Percentiles rank a stretch among this genome's conserved stretches.
Conservation (phyloP, 1,140 invertebrate species). For the Protaetia brevitarsis region DNA sequence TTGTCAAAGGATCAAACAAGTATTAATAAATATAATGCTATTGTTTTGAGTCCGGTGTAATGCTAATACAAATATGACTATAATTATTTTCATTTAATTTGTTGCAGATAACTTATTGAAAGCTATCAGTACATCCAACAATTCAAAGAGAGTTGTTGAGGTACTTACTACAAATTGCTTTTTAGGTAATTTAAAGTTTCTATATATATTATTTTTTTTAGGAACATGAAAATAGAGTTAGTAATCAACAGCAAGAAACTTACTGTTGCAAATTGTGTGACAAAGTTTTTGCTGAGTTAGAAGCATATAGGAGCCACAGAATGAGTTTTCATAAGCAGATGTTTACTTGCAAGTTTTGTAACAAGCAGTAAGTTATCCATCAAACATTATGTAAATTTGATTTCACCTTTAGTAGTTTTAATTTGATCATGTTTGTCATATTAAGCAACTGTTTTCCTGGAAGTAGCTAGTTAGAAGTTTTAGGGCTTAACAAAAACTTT, state of each 20-base stretch:
- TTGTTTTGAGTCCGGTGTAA: not conserved
- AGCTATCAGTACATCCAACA: not conserved
- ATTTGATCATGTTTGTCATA: no score
- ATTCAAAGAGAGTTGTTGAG: not conserved
- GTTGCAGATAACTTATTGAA: not conserved
- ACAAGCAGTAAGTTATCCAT: conserved; percentile 24
- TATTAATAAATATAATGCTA: no score
- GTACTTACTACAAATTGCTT: no score
- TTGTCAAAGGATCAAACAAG: no score
- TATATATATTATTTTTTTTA: no score
- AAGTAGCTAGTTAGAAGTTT: no score
- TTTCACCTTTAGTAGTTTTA: no score
- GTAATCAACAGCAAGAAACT: not conserved
- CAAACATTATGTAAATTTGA: no score
- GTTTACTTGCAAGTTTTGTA: conserved; percentile 13
- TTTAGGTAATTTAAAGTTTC: no score
- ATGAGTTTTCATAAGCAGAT: conserved; percentile 1
- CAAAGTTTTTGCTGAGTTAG: not conserved
- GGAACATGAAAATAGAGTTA: not conserved
- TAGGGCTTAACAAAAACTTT: no score
- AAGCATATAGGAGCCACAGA: conserved; percentile 18
- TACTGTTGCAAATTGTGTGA: conserved; percentile 23
- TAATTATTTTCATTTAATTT: not conserved
- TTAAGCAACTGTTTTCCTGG: no score
- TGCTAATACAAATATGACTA: not conserved